Evolutionary conservation across 2,797 vertebrate species (phyloP).

Genomic region (Sebastes cheni): DNA sequence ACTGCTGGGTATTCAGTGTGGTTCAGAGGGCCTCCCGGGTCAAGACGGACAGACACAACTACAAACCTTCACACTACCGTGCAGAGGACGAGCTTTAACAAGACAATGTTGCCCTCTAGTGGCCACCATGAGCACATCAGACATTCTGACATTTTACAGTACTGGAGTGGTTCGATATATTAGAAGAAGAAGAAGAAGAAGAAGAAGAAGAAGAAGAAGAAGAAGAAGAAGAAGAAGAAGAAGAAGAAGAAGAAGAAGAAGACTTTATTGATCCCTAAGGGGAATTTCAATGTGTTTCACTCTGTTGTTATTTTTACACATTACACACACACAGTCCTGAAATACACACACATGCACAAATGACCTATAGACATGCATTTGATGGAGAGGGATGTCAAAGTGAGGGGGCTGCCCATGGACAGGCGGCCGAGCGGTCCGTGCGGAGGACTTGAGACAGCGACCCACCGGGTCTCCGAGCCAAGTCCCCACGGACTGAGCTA

Average conservation of each 20-base stretch:
- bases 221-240: neutral
- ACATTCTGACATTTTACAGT: neutral
- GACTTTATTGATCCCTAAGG: no score
- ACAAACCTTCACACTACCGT: neutral
- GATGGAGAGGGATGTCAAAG: no score
- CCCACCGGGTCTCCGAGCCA: fast-evolving
- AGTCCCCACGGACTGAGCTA: no score
- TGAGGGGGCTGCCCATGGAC: no score
- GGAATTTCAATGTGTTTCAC: no score
- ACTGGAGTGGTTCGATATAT: neutral
- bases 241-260: neutral
- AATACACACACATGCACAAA: no score
- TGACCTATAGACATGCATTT: no score
- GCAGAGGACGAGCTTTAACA: neutral
- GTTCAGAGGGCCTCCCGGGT: conserved; percentile 1
- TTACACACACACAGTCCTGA: no score
- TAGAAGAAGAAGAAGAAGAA: no score
- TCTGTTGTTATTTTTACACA: no score
- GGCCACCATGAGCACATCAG: neutral
- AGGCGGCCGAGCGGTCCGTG: no score
- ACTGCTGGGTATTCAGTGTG: conserved; percentile 11
- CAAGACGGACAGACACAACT: neutral
- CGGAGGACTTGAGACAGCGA: no score
- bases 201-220: neutral
- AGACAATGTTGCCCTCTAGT: conserved; percentile 50